phyloP scores from a whole-genome alignment of 2,113 vertebrate species.

The Hoplias malabaricus region DNA sequence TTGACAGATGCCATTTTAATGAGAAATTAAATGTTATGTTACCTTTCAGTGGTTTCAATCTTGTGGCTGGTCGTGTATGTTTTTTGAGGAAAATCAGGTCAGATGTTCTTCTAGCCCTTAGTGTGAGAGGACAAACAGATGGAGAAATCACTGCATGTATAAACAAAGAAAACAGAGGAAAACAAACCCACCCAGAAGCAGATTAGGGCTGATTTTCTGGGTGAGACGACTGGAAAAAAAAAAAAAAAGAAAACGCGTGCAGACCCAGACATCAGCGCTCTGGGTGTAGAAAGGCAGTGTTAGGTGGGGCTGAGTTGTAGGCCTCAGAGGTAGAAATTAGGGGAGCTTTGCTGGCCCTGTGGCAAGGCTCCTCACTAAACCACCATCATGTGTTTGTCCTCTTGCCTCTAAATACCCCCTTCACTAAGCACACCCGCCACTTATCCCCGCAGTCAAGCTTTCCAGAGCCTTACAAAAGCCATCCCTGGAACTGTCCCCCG shows the following conservation, averaged over 20 bases:
- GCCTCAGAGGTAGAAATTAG: constrained; percentile 55
- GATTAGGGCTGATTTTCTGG: neutral
- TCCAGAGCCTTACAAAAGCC: constrained; percentile 49
- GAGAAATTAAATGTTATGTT: no score
- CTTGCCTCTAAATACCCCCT: constrained; percentile 56
- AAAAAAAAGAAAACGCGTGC: neutral
- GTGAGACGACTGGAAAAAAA: neutral
- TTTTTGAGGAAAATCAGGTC: neutral
- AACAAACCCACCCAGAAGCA: neutral
- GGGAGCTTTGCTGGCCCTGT: constrained; percentile 44
- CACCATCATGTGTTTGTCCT: constrained; percentile 57
- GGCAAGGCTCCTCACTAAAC: constrained; percentile 50
- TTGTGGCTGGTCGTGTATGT: no score
- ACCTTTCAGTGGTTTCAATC: no score
- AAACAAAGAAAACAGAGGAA: neutral
- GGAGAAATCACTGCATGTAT: neutral
- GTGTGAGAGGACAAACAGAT: neutral
- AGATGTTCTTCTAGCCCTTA: neutral
- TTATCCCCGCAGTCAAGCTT: constrained; percentile 48
- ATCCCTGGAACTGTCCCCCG: constrained; percentile 59
- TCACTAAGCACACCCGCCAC: constrained; percentile 42
- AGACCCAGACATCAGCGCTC: constrained; percentile 20
- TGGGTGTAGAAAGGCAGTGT: constrained; percentile 36
- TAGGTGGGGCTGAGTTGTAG: constrained; percentile 51
- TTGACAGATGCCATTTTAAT: no score